A percentile compares a stretch with the other conserved stretches of the same genome.
Evolutionary conservation across 2,888 invertebrate genomes (phyloP).

Genomic region (Eustalomyia histrio): DNA sequence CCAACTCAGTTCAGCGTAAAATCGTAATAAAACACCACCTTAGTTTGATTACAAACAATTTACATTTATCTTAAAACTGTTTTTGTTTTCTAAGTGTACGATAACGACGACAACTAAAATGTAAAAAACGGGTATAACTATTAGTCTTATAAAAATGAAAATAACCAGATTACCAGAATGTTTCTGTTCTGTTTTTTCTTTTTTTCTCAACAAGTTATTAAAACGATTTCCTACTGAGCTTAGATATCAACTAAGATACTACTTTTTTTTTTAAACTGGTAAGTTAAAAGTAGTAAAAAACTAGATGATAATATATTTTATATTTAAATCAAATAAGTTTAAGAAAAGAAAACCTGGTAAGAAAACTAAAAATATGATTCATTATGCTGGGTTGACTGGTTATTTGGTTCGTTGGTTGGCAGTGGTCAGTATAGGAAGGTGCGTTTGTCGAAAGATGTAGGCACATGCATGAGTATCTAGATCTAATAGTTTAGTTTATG

Average conservation of each 20-base stretch:
- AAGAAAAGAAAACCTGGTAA: conserved; percentile 4
- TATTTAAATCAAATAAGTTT: conserved; percentile 54
- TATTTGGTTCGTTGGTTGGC: conserved; percentile 13
- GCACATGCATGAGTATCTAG: conserved; percentile 38
- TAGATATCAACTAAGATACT: conserved; percentile 7
- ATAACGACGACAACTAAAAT: too few relatives aligned
- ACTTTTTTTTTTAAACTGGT: neutral
- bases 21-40: too few relatives aligned
- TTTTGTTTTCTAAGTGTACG: too few relatives aligned
- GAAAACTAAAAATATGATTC: conserved; percentile 52
- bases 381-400: conserved; percentile 30
- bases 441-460: neutral
- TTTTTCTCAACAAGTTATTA: conserved; percentile 41
- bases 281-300: conserved; percentile 22
- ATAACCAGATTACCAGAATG: conserved; percentile 7
- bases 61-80: too few relatives aligned
- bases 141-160: conserved; percentile 24
- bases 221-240: conserved; percentile 49
- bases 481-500: conserved; percentile 34
- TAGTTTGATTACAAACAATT: too few relatives aligned
- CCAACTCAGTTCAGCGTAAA: too few relatives aligned
- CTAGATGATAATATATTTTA: conserved; percentile 38
- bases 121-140: too few relatives aligned
- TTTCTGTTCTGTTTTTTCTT: neutral
- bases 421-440: conserved; percentile 20